phyloP scores from a whole-genome alignment of 2,113 vertebrate genomes.

The Cranoglanis bouderius region DNA sequence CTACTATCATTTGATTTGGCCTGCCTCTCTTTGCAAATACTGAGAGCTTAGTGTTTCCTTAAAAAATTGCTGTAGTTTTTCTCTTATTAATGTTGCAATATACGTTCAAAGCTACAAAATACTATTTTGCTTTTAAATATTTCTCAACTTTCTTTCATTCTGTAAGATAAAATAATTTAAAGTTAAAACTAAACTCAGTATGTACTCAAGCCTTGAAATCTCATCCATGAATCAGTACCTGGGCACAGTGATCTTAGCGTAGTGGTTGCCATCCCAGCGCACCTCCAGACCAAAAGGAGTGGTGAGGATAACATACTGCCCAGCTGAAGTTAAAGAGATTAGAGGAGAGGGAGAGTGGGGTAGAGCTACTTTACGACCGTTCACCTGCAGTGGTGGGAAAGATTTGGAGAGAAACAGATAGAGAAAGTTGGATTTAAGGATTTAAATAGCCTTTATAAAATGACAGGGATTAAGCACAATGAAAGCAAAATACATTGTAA shows the following conservation, averaged over 20 bases:
- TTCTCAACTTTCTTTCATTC: neutral
- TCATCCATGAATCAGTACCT: slow-evolving; percentile 56
- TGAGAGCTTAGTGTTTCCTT: neutral
- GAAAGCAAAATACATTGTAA: neutral
- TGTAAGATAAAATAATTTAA: neutral
- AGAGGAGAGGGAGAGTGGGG: slow-evolving; percentile 69
- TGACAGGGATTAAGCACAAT: neutral
- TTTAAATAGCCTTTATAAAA: neutral
- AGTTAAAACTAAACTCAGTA: neutral
- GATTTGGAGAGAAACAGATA: neutral
- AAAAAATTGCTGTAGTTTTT: neutral
- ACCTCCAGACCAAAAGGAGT: slow-evolving; percentile 74
- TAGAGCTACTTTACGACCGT: slow-evolving; percentile 68
- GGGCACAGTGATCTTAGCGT: slow-evolving; percentile 73
- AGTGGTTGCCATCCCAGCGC: slow-evolving; percentile 82
- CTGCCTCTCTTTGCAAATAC: neutral
- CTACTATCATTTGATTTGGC: neutral
- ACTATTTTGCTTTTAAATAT: neutral
- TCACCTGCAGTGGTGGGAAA: slow-evolving; percentile 67
- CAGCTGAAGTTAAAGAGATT: slow-evolving; percentile 69
- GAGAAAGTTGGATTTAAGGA: neutral
- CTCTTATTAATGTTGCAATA: neutral
- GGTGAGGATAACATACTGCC: slow-evolving; percentile 76
- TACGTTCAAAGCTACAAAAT: neutral
- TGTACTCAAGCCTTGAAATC: neutral